Percentiles rank a stretch among this genome's conserved stretches.
Evolutionary conservation across 53 echinoderm and acorn worm genomes (phyloP).

Genomic region (Echinarachnius parma): DNA sequence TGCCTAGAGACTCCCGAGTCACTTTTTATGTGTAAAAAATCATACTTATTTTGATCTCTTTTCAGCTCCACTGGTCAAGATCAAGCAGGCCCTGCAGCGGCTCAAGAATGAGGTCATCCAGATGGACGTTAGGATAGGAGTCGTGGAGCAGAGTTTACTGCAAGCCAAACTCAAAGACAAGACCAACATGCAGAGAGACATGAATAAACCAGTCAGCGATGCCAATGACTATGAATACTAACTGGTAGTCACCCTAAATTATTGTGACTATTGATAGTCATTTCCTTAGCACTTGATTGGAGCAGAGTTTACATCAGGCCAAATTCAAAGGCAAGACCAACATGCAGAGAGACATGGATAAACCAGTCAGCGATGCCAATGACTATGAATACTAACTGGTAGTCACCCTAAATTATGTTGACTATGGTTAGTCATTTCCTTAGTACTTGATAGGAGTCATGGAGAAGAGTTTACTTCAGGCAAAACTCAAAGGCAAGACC

Average conservation of each 20-base stretch:
- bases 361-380: slow-evolving; percentile 43
- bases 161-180: slow-evolving; percentile 91
- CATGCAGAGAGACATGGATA: slow-evolving; percentile 92
- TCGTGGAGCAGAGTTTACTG: slow-evolving; percentile 81
- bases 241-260: no score
- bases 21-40: no score
- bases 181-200: slow-evolving; percentile 85
- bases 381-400: slow-evolving; percentile 42
- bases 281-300: no score
- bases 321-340: slow-evolving; percentile 87
- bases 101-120: slow-evolving; percentile 93
- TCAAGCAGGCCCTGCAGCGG: slow-evolving; percentile 94
- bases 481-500: slow-evolving; percentile 83
- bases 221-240: slow-evolving; percentile 45
- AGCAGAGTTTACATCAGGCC: slow-evolving; percentile 80
- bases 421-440: no score
- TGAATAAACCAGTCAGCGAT: slow-evolving; percentile 66
- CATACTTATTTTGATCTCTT: background rate
- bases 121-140: slow-evolving; percentile 96
- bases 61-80: slow-evolving; percentile 94
- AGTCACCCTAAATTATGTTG: no score
- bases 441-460: no score
- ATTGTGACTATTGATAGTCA: no score
- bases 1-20: no score
- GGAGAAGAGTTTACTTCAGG: slow-evolving; percentile 80